Percentiles rank a stretch among this genome's conserved stretches.
Conservation (phyloP, 1,140 invertebrate species). For the Cyclina sinensis region DNA sequence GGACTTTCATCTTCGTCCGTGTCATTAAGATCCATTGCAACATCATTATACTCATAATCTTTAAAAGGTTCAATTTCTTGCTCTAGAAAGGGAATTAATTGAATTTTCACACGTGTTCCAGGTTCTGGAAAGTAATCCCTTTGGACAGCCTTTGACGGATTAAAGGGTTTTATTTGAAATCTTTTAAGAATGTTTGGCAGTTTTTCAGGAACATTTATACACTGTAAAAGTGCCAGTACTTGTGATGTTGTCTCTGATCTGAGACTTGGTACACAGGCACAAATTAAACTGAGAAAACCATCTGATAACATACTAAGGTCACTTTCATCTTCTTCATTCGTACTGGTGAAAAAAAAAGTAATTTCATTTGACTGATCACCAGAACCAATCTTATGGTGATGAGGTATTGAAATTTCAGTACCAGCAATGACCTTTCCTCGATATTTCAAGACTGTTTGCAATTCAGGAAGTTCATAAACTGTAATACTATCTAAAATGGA, state of each 20-base stretch:
- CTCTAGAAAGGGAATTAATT: constrained; percentile 55
- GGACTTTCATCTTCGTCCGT: constrained; percentile 13
- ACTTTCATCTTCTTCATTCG: background rate
- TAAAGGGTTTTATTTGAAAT: background rate
- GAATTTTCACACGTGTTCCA: constrained; percentile 50
- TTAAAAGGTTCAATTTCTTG: constrained; percentile 54
- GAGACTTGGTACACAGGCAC: background rate
- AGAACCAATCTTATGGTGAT: background rate
- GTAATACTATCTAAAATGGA: background rate
- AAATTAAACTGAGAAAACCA: background rate
- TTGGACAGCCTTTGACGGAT: background rate
- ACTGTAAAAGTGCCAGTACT: background rate
- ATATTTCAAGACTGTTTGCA: constrained; percentile 24
- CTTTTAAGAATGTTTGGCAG: constrained; percentile 17
- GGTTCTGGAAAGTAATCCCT: constrained; percentile 41
- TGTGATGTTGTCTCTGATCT: background rate
- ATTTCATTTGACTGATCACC: background rate
- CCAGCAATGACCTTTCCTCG: background rate
- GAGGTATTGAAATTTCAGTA: background rate
- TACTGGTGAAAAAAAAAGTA: background rate
- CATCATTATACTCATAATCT: constrained; percentile 71
- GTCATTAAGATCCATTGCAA: constrained; percentile 78
- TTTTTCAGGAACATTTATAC: background rate
- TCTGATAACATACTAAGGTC: background rate
- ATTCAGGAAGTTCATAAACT: background rate